These are phyloP conservation scores for Salpingus planirostris DNA, from an alignment of 2,888 invertebrate species.

Conservation along the genomic window DNA sequence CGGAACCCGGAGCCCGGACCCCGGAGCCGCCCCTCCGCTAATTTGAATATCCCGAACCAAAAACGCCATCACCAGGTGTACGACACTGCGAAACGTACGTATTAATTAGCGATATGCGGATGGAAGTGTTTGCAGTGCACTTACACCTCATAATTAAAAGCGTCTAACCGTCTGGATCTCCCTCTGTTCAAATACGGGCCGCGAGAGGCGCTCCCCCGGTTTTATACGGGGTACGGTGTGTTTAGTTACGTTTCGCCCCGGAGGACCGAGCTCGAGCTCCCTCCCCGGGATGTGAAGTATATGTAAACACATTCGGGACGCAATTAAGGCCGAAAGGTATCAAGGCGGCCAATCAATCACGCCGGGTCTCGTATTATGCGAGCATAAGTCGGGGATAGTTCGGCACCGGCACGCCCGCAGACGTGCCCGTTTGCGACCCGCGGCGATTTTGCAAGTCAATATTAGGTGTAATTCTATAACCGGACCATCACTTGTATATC, in stretches of 20 bases:
- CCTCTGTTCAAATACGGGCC: conserved; percentile 29
- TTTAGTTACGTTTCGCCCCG: too few relatives aligned
- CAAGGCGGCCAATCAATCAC: conserved; percentile 40
- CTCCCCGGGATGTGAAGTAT: conserved; percentile 34
- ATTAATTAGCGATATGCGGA: conserved; percentile 24
- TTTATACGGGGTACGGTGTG: too few relatives aligned
- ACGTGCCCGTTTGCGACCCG: conserved; percentile 34
- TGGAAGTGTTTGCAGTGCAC: conserved; percentile 29
- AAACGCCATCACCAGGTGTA: too few relatives aligned
- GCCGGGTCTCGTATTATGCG: too few relatives aligned
- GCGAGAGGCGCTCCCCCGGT: too few relatives aligned
- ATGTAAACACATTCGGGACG: conserved; percentile 41
- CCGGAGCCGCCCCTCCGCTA: too few relatives aligned
- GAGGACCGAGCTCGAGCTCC: conserved; percentile 10
- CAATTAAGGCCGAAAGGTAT: conserved; percentile 41
- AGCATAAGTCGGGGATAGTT: conserved; percentile 40
- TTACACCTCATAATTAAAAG: conserved; percentile 34
- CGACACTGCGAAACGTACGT: too few relatives aligned
- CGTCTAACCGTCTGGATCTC: conserved; percentile 29
- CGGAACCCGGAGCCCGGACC: too few relatives aligned
- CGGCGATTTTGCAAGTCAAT: conserved; percentile 41
- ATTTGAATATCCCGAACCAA: too few relatives aligned
- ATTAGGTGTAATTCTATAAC: conserved; percentile 37
- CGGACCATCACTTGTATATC: too few relatives aligned
- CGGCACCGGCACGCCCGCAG: conserved; percentile 38